phyloP scores from a whole-genome alignment of 2,888 invertebrate genomes.

The Sarcophaga subvicina region DNA sequence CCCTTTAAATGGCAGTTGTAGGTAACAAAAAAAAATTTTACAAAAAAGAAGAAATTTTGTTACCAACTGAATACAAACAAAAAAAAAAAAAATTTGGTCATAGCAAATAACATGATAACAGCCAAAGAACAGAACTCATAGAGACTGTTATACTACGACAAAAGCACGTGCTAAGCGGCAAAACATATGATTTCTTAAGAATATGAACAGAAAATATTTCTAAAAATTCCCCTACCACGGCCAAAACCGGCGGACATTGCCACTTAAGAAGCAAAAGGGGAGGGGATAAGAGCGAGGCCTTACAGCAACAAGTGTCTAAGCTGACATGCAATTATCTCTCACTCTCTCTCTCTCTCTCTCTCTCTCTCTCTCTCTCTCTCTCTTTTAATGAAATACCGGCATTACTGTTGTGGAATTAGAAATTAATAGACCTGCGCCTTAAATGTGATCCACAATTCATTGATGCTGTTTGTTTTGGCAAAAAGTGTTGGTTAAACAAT shows the following conservation, averaged over 20 bases:
- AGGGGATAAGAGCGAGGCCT: neutral
- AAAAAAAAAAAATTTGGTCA: neutral
- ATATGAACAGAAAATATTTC: neutral
- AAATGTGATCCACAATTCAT: constrained; percentile 58
- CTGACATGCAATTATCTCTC: constrained; percentile 13
- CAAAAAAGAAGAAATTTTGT: neutral
- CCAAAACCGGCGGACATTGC: neutral
- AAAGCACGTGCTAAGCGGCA: neutral
- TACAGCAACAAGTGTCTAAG: constrained; percentile 53
- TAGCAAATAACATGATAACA: neutral
- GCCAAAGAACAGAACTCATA: neutral
- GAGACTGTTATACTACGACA: neutral
- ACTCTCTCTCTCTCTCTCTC: too few species aligned
- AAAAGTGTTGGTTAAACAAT: neutral
- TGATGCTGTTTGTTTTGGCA: constrained; percentile 51
- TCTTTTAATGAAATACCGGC: too few species aligned
- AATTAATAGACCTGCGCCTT: constrained; percentile 26
- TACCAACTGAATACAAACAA: neutral
- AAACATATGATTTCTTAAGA: neutral
- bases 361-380: neutral
- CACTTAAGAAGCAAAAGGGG: neutral
- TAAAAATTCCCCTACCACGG: neutral
- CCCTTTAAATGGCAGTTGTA: too few species aligned
- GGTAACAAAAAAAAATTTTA: too few species aligned
- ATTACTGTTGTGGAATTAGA: neutral